Evolutionary conservation across 2,888 invertebrate genomes (phyloP), one percentile per base, ranked within the genome.

Genomic region (Sicus ferrugineus): DNA sequence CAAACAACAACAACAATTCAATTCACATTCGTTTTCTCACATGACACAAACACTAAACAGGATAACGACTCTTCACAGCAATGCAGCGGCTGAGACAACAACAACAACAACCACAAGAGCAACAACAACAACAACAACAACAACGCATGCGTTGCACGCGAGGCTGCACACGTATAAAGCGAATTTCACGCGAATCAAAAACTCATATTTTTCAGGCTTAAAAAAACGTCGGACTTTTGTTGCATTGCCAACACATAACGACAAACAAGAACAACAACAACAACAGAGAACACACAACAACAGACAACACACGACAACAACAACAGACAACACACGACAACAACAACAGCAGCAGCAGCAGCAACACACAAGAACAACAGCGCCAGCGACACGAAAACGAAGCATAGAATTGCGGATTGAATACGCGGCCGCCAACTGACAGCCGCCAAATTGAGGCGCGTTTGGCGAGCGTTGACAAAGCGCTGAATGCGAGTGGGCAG

Each of bases 181-280:
- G 79, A 82, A 82, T 82, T 82, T 82, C 78, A 82, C 82, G 81
- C 81, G 81, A 82, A 81, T 81, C 81, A 81, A 80, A 82, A 81
- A 77, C 80, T 81, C 80, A 81, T 81, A 81, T 79, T 81, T 81
- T 79, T 75, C 75, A 58, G 31, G 11, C 21, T 67, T 67, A 67
- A 67, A 48, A 19, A 65, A 52, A 11, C 9, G 23, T 21, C n/a
- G n/a, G n/a, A n/a, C n/a, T n/a, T n/a, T n/a, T n/a, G n/a, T n/a
- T n/a, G n/a, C n/a, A n/a, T n/a, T n/a, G n/a, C n/a, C n/a, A n/a
- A n/a, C n/a, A n/a, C n/a, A n/a, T n/a, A n/a, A n/a, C n/a, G n/a
- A n/a, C n/a, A 28, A 28, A 11, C 11, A 30, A 7, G 7, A 42
- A 46, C 38, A 38, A 38, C 9, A 14, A 46, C 14, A 46, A n/a